Conservation (phyloP, 2,888 invertebrate genomes). For the Tortrix viridana region DNA sequence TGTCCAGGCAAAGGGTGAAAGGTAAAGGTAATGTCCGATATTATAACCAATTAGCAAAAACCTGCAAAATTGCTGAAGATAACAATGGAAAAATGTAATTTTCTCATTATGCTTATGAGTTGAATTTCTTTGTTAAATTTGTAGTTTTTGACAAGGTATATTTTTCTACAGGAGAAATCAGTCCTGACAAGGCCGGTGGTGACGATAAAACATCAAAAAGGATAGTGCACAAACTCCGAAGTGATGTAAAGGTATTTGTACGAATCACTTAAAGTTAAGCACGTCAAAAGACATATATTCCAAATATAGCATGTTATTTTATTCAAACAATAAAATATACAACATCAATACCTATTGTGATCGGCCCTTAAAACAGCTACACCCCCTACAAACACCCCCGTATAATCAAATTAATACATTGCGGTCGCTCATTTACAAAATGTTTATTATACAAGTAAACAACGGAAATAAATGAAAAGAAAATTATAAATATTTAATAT, state of each 20-base stretch:
- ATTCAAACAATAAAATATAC: neutral
- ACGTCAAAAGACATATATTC: constrained; percentile 4
- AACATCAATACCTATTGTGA: constrained; percentile 7
- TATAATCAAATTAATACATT: too few species aligned
- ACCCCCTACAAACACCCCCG: too few species aligned
- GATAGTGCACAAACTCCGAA: constrained; percentile 92
- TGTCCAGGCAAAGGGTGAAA: constrained; percentile 71
- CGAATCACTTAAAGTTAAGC: constrained; percentile 12
- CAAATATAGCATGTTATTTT: neutral
- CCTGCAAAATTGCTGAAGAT: too few species aligned
- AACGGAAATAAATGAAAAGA: too few species aligned
- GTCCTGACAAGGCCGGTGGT: constrained; percentile 74
- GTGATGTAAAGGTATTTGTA: constrained; percentile 89
- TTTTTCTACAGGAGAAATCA: constrained; percentile 64
- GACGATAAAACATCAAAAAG: constrained; percentile 88
- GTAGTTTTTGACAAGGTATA: constrained; percentile 3
- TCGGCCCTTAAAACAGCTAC: too few species aligned
- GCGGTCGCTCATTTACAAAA: too few species aligned
- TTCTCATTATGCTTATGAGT: too few species aligned
- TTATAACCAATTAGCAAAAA: neutral
- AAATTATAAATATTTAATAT: too few species aligned
- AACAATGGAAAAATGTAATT: too few species aligned
- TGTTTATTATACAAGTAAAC: too few species aligned
- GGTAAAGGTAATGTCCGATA: constrained; percentile 45
- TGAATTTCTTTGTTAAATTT: neutral